A percentile compares a stretch with the other conserved stretches of the same genome.
These are phyloP conservation scores for Sebastes hubbsi DNA, from an alignment of 2,797 vertebrate genomes.

Conservation along the genomic window DNA sequence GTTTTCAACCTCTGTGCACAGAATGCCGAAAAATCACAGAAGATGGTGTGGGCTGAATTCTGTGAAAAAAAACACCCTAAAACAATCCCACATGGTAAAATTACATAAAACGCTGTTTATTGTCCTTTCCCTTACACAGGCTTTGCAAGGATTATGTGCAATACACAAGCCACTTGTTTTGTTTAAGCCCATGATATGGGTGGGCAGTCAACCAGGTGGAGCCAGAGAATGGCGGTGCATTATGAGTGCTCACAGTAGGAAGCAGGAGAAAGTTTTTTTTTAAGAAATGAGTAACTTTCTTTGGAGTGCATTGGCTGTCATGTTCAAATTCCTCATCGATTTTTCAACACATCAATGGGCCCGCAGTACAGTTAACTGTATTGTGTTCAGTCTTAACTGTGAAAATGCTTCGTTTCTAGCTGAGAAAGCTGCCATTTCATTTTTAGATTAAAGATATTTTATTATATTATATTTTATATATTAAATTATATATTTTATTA, in stretches of 20 bases:
- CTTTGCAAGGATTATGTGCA: background rate
- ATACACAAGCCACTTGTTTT: background rate
- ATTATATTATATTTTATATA: background rate
- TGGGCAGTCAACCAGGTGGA: background rate
- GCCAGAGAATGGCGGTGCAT: background rate
- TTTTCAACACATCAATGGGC: background rate
- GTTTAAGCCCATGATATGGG: background rate
- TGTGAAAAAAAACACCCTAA: constrained; percentile 8
- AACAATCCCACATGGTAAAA: constrained; percentile 8
- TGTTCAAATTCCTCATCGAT: background rate
- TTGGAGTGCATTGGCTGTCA: background rate
- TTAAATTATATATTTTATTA: too few relatives aligned
- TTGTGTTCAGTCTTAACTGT: background rate
- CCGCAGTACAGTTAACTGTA: background rate
- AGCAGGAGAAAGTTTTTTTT: too few relatives aligned
- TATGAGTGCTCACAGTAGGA: background rate
- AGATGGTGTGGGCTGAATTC: background rate
- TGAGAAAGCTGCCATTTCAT: background rate
- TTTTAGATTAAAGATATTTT: background rate
- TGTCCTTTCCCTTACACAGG: background rate
- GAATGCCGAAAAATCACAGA: background rate
- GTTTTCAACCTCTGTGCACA: background rate
- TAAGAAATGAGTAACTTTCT: background rate
- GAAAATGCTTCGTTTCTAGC: background rate
- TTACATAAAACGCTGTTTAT: constrained; percentile 6